These are phyloP conservation scores for Meloidogyne hapla DNA, from an alignment of 1,140 invertebrate species.

Conservation along the genomic window DNA sequence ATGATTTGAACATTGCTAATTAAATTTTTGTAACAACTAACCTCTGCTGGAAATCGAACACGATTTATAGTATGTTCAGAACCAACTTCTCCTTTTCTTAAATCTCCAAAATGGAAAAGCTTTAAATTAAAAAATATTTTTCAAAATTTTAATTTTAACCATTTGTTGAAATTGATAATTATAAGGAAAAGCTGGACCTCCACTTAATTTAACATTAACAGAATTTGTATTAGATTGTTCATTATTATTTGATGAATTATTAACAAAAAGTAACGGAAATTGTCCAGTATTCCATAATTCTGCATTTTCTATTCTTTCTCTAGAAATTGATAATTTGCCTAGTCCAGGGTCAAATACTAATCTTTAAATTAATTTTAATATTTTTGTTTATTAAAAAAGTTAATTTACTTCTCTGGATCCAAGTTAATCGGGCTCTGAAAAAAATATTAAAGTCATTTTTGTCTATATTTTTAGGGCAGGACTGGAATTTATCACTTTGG, in stretches of 20 bases:
- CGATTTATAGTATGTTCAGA: slow-evolving; percentile 87
- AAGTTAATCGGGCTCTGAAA: slow-evolving; percentile 89
- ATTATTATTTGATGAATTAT: slow-evolving; percentile 74
- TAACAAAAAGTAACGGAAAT: too few relatives aligned
- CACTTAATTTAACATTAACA: too few relatives aligned
- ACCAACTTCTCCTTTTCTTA: slow-evolving; percentile 79
- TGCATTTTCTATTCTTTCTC: too few relatives aligned
- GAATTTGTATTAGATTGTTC: neutral
- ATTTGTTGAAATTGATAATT: slow-evolving; percentile 75
- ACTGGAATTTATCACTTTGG: too few relatives aligned
- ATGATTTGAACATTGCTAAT: too few relatives aligned
- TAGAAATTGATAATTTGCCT: slow-evolving; percentile 69
- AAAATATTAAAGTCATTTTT: neutral
- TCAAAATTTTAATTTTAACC: slow-evolving; percentile 75
- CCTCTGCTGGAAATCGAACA: slow-evolving; percentile 87
- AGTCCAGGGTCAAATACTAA: slow-evolving; percentile 91
- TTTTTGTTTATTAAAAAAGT: neutral
- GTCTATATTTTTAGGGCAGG: neutral
- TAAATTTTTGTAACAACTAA: too few relatives aligned
- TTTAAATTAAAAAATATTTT: slow-evolving; percentile 75
- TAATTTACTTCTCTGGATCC: slow-evolving; percentile 72
- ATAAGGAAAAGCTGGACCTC: slow-evolving; percentile 79
- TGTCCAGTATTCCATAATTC: too few relatives aligned
- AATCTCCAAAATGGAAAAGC: slow-evolving; percentile 78
- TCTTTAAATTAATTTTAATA: slow-evolving; percentile 64